These are phyloP conservation scores for Trichogramma pretiosum DNA, from an alignment of 1,140 invertebrate genomes.

Conservation along the genomic window DNA sequence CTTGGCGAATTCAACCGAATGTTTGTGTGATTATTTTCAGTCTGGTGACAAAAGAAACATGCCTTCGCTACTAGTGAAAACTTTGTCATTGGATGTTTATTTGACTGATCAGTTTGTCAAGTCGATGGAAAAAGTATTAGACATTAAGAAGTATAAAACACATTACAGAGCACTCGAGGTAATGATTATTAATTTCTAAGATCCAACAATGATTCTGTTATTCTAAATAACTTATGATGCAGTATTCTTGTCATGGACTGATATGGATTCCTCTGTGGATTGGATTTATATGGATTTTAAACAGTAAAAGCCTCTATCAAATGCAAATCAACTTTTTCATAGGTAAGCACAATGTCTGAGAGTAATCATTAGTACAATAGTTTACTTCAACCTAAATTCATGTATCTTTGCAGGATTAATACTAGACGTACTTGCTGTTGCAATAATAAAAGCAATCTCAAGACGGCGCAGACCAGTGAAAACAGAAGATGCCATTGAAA, in stretches of 20 bases:
- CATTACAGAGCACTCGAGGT: constrained; percentile 64
- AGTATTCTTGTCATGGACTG: constrained; percentile 85
- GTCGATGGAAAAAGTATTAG: constrained; percentile 46
- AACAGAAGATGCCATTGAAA: constrained; percentile 55
- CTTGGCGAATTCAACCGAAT: too few relatives aligned
- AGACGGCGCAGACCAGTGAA: constrained; percentile 65
- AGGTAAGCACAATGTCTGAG: constrained; percentile 48
- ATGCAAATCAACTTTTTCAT: constrained; percentile 77
- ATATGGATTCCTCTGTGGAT: constrained; percentile 70
- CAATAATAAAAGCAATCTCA: constrained; percentile 69
- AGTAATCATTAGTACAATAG: neutral
- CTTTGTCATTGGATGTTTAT: constrained; percentile 53
- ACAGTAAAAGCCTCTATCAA: constrained; percentile 57
- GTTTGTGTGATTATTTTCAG: constrained; percentile 12
- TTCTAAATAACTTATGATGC: constrained; percentile 17
- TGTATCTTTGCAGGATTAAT: constrained; percentile 62
- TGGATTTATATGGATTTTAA: constrained; percentile 64
- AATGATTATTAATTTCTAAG: constrained; percentile 23
- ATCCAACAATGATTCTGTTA: neutral
- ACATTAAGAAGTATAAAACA: constrained; percentile 50
- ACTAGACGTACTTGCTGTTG: constrained; percentile 77
- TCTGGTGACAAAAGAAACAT: constrained; percentile 45
- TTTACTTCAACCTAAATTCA: neutral
- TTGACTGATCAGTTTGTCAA: constrained; percentile 57
- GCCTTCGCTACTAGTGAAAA: constrained; percentile 44